A percentile compares a stretch with the other conserved stretches of the same genome.
These are phyloP conservation scores for Sarcophaga caerulescens DNA, from an alignment of 2,888 invertebrate species.

Conservation along the genomic window DNA sequence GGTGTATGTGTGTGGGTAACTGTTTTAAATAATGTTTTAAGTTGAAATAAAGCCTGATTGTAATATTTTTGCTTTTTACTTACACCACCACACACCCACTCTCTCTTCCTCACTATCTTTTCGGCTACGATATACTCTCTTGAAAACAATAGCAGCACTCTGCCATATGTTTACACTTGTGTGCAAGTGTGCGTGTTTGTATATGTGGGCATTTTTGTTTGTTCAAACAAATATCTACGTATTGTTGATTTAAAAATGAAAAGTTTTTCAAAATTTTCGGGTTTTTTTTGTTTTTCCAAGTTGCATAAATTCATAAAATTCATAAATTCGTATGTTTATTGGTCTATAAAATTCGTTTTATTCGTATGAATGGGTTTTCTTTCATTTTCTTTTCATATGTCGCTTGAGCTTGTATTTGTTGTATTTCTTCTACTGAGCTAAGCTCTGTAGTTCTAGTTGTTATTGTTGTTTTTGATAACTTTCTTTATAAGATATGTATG, in stretches of 20 bases:
- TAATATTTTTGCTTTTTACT: conserved; percentile 39
- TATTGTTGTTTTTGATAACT: not conserved
- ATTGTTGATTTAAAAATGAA: conserved; percentile 41
- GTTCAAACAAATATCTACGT: conserved; percentile 13
- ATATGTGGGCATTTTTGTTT: not conserved
- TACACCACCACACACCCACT: not conserved
- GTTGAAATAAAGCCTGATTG: conserved; percentile 60
- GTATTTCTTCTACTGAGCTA: not conserved
- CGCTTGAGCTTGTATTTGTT: not conserved
- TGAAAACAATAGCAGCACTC: too few relatives aligned
- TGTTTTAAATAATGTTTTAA: conserved; percentile 56
- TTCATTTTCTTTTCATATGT: not conserved
- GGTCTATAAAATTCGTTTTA: conserved; percentile 54
- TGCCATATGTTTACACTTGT: conserved; percentile 19
- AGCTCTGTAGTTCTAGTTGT: not conserved
- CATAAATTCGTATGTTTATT: conserved; percentile 63
- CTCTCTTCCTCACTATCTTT: not conserved
- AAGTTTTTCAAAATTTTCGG: conserved; percentile 39
- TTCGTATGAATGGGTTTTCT: conserved; percentile 12
- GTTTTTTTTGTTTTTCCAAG: not conserved
- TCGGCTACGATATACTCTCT: too few relatives aligned
- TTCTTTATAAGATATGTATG: too few relatives aligned
- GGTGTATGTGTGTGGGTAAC: not conserved
- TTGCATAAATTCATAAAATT: conserved; percentile 41
- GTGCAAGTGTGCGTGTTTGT: not conserved